Evolutionary conservation across 2,888 invertebrate genomes (phyloP), one percentile per base, ranked within the genome.

Genomic region (Leistus spinibarbis): DNA sequence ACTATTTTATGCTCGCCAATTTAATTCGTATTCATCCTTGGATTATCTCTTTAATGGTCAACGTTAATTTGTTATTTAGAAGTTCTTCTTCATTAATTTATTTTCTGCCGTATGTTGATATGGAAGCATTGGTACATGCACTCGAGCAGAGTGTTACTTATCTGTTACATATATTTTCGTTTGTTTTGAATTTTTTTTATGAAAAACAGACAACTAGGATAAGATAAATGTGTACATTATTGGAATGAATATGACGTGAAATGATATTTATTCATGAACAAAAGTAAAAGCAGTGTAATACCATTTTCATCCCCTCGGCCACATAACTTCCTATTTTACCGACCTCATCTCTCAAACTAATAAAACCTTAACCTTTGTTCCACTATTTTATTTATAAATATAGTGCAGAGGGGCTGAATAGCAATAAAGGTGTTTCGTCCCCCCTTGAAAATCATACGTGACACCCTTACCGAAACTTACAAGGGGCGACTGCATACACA

Each of bases 321-420:
- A 40, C 40, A 40, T 40, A 40, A 40, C 40, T 40, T 40, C 40
- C 40, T 40, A 40, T 40, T 40, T 40, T 40, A 40, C 5, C 40
- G 40, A 40, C 40, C 40, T 40, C 10, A 7, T 40, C 40, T 7
- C 13, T 40, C 40, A 40, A 40, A 40, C 7, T 40, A 40, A 62
- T 70, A 70, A 70, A 63, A 57, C 54, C 62, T 63, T 63, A 70
- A 62, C n/a, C 63, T 5, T 53, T 54, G 22, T 62, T 54, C 62
- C 22, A 53, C 57, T 72, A 65, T 72, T 66, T 72, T 72, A 72
- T 72, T 72, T 72, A 72, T 66, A 72, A 72, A 72, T 66, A 56
- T 72, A 72, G 54, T 65, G 22, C 56, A 71, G 27, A 66, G 66
- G 72, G 66, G 65, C 16, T 72, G 16, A 19, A 63, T 65, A 20